These are phyloP conservation scores for Oryzias curvinotus DNA, from an alignment of 2,113 vertebrate genomes.

Conservation along the genomic window DNA sequence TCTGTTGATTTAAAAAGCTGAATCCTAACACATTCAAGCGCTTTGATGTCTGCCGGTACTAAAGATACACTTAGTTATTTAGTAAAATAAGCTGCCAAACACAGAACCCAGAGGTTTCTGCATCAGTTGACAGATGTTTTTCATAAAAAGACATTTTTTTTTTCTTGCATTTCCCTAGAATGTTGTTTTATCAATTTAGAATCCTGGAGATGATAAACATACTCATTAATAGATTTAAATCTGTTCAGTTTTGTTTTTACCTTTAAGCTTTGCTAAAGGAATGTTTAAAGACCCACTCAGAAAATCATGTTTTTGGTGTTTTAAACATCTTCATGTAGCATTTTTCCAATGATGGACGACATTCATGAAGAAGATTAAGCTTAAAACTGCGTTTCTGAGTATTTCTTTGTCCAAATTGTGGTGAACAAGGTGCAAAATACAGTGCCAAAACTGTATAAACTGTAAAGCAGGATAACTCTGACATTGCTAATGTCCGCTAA, in stretches of 20 bases:
- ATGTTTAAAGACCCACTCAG: no score
- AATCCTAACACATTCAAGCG: conserved; percentile 31
- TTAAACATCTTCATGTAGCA: no score
- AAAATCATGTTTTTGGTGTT: no score
- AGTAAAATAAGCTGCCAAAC: conserved; percentile 46
- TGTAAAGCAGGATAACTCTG: no score
- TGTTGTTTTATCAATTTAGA: conserved; percentile 58
- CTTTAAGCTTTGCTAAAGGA: not conserved
- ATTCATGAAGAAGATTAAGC: no score
- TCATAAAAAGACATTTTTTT: conserved; percentile 45
- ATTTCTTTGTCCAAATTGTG: no score
- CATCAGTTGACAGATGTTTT: conserved; percentile 49
- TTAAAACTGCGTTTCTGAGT: no score
- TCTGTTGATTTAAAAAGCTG: conserved; percentile 27
- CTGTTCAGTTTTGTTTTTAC: conserved; percentile 54
- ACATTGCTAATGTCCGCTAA: no score
- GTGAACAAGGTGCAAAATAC: no score
- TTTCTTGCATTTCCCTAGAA: conserved; percentile 40
- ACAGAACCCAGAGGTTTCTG: conserved; percentile 24
- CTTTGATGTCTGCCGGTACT: conserved; percentile 32
- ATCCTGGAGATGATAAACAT: conserved; percentile 24
- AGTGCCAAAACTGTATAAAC: no score
- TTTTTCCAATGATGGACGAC: no score
- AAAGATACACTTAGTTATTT: conserved; percentile 49
- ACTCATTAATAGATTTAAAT: conserved; percentile 55